These are phyloP conservation scores for Mesorhabditis belari DNA, from an alignment of 2,888 invertebrate species.

Conservation along the genomic window DNA sequence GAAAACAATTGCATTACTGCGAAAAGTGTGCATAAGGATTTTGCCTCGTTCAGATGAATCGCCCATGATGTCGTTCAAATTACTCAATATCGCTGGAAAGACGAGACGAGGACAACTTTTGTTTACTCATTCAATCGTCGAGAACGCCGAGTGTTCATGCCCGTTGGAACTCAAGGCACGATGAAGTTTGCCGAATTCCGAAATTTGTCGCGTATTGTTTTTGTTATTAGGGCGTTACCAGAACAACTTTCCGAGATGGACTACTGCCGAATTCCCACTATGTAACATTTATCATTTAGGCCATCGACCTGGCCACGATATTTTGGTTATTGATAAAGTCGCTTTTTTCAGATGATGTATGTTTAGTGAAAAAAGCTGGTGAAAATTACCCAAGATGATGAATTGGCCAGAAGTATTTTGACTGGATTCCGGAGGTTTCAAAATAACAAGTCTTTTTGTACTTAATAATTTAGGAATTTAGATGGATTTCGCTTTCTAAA, in stretches of 20 bases:
- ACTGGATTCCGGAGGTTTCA: conserved; percentile 96
- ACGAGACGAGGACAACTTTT: conserved; percentile 59
- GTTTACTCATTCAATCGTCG: conserved; percentile 76
- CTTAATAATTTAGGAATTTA: conserved; percentile 1
- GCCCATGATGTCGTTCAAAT: conserved; percentile 21
- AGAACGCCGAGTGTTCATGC: conserved; percentile 98
- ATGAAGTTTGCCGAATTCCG: conserved; percentile 43
- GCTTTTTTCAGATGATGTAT: too few species aligned
- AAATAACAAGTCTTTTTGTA: conserved; percentile 56
- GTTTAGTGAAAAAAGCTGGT: conserved; percentile 70
- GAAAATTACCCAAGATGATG: conserved; percentile 98
- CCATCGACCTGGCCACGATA: conserved; percentile 60
- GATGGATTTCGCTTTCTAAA: conserved; percentile 89
- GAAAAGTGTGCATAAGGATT: too few species aligned
- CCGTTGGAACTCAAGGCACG: conserved; percentile 73
- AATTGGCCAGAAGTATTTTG: conserved; percentile 83
- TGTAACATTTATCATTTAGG: conserved; percentile 93
- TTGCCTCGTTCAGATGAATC: too few species aligned
- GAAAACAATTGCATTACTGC: too few species aligned
- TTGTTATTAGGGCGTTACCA: too few species aligned
- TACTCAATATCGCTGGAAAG: conserved; percentile 25
- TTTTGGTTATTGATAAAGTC: too few species aligned
- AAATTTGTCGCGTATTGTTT: conserved; percentile 61
- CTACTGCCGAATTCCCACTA: conserved; percentile 83
- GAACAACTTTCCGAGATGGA: conserved; percentile 81